These are phyloP conservation scores for Acanthis flammea DNA, from an alignment of 2,797 vertebrate species.

Conservation along the genomic window DNA sequence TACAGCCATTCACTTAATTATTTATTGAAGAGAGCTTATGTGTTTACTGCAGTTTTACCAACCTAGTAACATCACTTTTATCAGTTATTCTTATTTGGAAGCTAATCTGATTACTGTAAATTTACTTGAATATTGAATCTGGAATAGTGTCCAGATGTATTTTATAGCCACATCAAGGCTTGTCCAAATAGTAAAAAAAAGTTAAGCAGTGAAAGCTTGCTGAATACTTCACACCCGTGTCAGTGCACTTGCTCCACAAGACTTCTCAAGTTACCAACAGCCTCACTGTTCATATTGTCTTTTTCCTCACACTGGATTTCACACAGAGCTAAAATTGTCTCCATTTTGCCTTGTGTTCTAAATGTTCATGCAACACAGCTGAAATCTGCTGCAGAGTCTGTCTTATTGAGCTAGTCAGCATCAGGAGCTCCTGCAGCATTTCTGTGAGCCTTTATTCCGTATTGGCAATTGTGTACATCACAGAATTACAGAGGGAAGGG, in stretches of 20 bases:
- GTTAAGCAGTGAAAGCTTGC: neutral
- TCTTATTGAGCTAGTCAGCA: neutral
- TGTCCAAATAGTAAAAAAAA: neutral
- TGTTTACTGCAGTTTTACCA: neutral
- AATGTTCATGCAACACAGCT: neutral
- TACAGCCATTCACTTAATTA: neutral
- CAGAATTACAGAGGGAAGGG: neutral
- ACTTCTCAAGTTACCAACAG: neutral
- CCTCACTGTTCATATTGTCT: neutral
- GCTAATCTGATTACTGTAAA: neutral
- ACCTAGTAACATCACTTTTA: neutral
- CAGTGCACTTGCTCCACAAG: neutral
- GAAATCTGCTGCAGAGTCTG: neutral
- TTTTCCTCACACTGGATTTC: neutral
- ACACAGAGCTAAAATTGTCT: neutral
- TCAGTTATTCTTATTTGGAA: neutral
- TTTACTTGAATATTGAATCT: neutral
- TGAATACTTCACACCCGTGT: neutral
- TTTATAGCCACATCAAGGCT: neutral
- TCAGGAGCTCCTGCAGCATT: neutral
- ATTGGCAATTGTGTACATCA: neutral
- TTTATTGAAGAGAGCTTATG: neutral
- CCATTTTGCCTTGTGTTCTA: neutral
- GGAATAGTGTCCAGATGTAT: neutral
- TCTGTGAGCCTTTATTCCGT: neutral